Conservation (phyloP, 2,888 invertebrate species). For the Sericinus montela region DNA sequence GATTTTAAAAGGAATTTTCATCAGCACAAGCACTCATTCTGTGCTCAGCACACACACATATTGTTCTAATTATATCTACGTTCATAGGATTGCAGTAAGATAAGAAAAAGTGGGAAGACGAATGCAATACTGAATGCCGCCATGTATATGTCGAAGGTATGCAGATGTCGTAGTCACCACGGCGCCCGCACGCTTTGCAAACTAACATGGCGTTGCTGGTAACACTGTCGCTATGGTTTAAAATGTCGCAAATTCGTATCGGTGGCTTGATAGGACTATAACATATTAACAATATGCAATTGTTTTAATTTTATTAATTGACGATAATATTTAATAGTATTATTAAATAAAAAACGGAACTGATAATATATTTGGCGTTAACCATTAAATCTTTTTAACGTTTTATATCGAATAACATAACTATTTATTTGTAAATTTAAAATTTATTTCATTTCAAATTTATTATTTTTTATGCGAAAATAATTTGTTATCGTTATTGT, state of each 20-base stretch:
- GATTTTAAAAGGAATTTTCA: background rate
- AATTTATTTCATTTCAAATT: too few relatives aligned
- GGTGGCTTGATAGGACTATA: background rate
- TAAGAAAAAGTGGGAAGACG: conserved; percentile 78
- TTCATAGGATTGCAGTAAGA: conserved; percentile 82
- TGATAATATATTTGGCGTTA: too few relatives aligned
- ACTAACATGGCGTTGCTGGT: conserved; percentile 22
- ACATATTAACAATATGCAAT: background rate
- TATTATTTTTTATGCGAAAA: too few relatives aligned
- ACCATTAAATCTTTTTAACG: too few relatives aligned
- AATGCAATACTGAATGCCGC: conserved; percentile 83
- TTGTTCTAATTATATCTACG: conserved; percentile 40
- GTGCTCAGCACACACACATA: conserved; percentile 1
- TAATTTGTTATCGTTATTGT: background rate
- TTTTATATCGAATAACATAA: too few relatives aligned
- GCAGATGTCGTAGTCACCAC: conserved; percentile 40
- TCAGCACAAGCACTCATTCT: conserved; percentile 2
- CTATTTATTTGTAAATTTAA: too few relatives aligned
- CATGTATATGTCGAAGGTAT: conserved; percentile 84
- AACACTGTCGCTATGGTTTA: background rate
- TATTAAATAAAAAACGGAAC: too few relatives aligned
- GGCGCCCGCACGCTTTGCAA: conserved; percentile 31
- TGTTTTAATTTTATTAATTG: background rate
- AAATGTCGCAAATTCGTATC: background rate
- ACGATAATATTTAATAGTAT: background rate